Conservation (phyloP, 2,797 vertebrate species). For the Eulemur albifrons region DNA sequence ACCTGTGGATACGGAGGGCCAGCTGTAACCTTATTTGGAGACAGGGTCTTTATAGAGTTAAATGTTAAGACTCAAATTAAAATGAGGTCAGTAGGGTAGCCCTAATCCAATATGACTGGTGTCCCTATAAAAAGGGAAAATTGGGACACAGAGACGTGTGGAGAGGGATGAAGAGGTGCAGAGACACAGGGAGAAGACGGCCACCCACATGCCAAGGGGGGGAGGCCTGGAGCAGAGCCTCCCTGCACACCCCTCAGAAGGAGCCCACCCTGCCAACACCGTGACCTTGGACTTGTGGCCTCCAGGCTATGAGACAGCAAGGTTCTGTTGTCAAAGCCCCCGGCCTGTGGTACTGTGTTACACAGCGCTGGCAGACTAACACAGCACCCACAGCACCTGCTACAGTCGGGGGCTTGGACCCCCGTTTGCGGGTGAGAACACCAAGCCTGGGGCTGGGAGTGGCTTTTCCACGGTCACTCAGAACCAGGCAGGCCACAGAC, state of each 20-base stretch:
- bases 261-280: not conserved
- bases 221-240: not conserved
- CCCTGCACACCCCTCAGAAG: not conserved
- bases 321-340: not conserved
- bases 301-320: not conserved
- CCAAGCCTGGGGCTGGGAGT: not conserved
- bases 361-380: accelerated
- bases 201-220: too few species aligned
- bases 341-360: too few species aligned
- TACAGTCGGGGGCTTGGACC: not conserved
- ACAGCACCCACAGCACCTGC: not conserved
- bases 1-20: not conserved
- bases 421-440: not conserved
- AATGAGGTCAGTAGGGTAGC: not conserved
- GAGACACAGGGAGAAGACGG: not conserved
- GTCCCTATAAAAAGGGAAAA: not conserved
- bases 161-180: not conserved
- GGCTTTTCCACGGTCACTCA: not conserved
- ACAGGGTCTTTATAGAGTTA: not conserved
- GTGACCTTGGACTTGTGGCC: not conserved
- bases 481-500: not conserved
- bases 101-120: not conserved
- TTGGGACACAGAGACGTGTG: not conserved
- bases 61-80: not conserved
- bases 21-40: not conserved